phyloP scores from a whole-genome alignment of 2,797 vertebrate species.

The Tarsius wallacei region DNA sequence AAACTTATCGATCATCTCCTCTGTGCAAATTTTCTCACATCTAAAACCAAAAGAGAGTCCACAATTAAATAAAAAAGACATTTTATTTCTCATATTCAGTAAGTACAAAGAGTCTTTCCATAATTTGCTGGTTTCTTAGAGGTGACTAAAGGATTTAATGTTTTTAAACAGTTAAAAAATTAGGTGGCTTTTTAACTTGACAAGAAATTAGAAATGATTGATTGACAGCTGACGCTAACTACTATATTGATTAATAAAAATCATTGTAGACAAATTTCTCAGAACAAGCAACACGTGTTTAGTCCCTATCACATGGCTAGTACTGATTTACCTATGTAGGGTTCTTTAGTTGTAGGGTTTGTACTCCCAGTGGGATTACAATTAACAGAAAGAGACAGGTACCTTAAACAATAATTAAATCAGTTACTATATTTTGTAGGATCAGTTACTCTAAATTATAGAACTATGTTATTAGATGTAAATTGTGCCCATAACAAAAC shows the following conservation, averaged over 20 bases:
- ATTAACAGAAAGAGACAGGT: background rate
- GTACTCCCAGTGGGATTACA: too few species aligned
- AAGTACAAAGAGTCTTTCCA: background rate
- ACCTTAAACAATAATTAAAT: background rate
- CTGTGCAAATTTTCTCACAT: accelerated
- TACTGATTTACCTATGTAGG: accelerated
- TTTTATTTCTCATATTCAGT: background rate
- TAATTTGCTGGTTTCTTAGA: background rate
- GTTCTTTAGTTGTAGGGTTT: accelerated
- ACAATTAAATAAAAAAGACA: background rate
- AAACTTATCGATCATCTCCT: background rate
- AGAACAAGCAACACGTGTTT: background rate
- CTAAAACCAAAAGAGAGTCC: background rate
- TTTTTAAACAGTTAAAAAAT: background rate
- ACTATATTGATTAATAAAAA: background rate
- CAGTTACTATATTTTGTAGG: background rate
- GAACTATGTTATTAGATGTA: too few species aligned
- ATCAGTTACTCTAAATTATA: background rate
- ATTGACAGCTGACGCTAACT: background rate
- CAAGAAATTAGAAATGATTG: background rate
- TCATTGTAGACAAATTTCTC: background rate
- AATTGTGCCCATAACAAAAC: background rate
- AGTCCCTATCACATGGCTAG: accelerated
- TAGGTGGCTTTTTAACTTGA: background rate
- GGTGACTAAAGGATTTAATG: background rate